Evolutionary conservation across 2,113 vertebrate genomes (phyloP).

Genomic region (Phrynocephalus versicolor): DNA sequence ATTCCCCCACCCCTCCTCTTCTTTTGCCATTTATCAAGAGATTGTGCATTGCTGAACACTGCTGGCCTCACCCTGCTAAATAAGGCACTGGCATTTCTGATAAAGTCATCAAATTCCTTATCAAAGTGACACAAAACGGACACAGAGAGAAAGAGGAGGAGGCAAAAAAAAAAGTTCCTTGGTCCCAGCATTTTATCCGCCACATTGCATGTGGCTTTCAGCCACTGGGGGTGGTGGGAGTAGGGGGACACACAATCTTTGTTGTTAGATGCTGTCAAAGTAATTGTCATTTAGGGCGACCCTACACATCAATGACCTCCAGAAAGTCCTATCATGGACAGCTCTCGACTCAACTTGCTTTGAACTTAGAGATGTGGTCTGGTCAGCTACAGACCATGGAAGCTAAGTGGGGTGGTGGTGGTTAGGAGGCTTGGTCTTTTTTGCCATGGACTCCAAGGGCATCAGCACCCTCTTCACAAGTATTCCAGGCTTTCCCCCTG

Average conservation of each 20-base stretch:
- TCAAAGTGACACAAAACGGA: slow-evolving; percentile 87
- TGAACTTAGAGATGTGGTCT: neutral
- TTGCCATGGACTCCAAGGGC: neutral
- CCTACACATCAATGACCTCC: too few species aligned
- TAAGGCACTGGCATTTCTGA: slow-evolving; percentile 99
- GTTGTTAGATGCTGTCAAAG: too few species aligned
- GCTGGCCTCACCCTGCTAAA: slow-evolving; percentile 96
- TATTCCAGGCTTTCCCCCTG: neutral
- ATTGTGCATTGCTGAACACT: slow-evolving; percentile 86
- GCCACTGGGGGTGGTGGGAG: neutral
- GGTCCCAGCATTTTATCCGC: slow-evolving; percentile 37
- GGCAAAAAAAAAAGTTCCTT: slow-evolving; percentile 78
- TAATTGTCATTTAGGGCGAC: too few species aligned
- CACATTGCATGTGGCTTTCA: neutral
- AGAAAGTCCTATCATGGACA: too few species aligned
- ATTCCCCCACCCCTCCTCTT: slow-evolving; percentile 77
- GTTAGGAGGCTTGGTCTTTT: too few species aligned
- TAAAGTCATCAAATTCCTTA: slow-evolving; percentile 99
- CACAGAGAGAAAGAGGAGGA: slow-evolving; percentile 83
- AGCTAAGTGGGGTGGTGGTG: slow-evolving; percentile 40
- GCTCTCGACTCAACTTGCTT: neutral
- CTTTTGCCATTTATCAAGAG: slow-evolving; percentile 93
- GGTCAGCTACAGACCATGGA: slow-evolving; percentile 34
- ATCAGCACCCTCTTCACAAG: neutral
- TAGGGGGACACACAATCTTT: too few species aligned